Evolutionary conservation across 1,140 invertebrate species (phyloP), one percentile per base, ranked within the genome.

Genomic region (Babylonia areolata): DNA sequence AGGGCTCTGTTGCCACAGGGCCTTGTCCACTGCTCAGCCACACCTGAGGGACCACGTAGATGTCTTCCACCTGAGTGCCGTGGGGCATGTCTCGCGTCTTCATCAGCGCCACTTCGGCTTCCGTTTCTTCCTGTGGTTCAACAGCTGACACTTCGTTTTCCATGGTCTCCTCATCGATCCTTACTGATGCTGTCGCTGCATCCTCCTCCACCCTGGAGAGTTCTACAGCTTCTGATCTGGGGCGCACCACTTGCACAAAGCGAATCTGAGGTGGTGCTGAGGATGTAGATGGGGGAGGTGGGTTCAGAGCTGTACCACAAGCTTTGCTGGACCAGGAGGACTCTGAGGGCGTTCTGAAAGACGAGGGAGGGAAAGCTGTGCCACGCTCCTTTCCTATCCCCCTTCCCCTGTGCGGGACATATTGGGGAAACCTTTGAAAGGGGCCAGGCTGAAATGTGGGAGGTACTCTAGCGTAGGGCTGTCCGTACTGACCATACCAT

Each of bases 51-150:
- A 84, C 82, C 37, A 84, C 82, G n/a, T 84, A 84, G 28, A 84
- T 84, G 39, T 84, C 82, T 20, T 84, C 82, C 23, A 84, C 82
- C 40, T 73, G 40, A 28, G 82, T 40, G 12, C 82, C 82, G 20
- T 69, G 58, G 23, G 82, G 82, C 82, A 84, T 84, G 64, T 12
- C 39, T 11, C 82, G 82, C 15, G 69, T 84, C 31, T 84, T 71
- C 82, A 84, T 84, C 20, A 84, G 20, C 28, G 82, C 82, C 46
- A 84, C 69, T 75, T 84, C 82, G 0, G 82, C 82, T 73, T 84
- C 82, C 17, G 82, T 20, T 5, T 35, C 31, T 17, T 37, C 37
- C 23, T 71, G 40, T 9, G 31, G 15, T 28, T 40, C 81, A 20
- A 23, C 37, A 17, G 64, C 28, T 5, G 31, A 3, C 1, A n/a